Evolutionary conservation across 2,888 invertebrate genomes (phyloP), one percentile per base, ranked within the genome.

Genomic region (Athrips mouffetella): DNA sequence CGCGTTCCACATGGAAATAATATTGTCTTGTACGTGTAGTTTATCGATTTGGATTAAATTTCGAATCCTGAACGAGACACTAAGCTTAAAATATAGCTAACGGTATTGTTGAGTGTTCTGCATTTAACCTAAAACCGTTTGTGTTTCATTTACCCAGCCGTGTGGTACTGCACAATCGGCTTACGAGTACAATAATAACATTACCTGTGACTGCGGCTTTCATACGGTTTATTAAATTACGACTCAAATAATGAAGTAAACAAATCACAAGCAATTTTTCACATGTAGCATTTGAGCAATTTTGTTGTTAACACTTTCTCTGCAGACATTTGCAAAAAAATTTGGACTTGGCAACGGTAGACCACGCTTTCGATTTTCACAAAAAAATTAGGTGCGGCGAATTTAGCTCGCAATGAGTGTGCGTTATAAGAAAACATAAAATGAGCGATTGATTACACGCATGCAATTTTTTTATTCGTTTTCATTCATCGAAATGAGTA

Each of bases 351-450:
- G 20, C 37, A 37, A 37, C 37, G 37, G 37, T 37, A 35, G 37
- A 18, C 3, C 37, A 8, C 20, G 18, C 37, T 37, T 37, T 37
- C 37, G 20, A 10, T 37, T 21, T 37, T 21, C 18, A 16, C 20
- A 37, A 37, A 37, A 35, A 37, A 37, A 37, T 20, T 37, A 37
- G 20, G 37, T 37, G n/a, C 37, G 20, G 18, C 37, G 37, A 37
- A 37, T 37, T 37, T 20, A 21, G 18, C 37, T 18, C 8, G n/a
- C n/a, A n/a, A n/a, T n/a, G n/a, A n/a, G n/a, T n/a, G n/a, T n/a
- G n/a, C n/a, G n/a, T n/a, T n/a, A n/a, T n/a, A n/a, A n/a, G n/a
- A n/a, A n/a, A n/a, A n/a, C n/a, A n/a, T n/a, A n/a, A 20, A 10
- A 20, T 37, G 37, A 37, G 18, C 18, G 37, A 31, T 37, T 18